Evolutionary conservation across 2,113 vertebrate genomes (phyloP).

Genomic region (Martes martes): DNA sequence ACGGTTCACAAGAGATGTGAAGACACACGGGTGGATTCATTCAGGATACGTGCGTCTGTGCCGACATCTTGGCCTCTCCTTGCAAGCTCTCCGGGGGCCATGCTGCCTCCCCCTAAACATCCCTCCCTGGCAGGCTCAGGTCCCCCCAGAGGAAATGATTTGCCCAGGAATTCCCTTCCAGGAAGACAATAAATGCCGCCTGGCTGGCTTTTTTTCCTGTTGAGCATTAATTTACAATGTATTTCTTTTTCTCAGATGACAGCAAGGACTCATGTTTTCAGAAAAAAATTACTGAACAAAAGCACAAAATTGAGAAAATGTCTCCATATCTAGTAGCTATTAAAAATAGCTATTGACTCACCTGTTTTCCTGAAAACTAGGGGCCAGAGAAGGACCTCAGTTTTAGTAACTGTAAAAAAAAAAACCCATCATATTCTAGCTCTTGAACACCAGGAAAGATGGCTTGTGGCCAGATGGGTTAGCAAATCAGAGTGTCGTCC

Average conservation of each 20-base stretch:
- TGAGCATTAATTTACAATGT: not conserved
- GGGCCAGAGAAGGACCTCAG: not conserved
- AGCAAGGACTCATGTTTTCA: not conserved
- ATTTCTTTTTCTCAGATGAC: not conserved
- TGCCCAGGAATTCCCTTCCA: not conserved
- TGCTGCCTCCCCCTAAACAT: not conserved
- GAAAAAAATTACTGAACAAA: not conserved
- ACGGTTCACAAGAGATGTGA: not conserved
- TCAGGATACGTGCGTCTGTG: not conserved
- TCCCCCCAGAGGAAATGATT: not conserved
- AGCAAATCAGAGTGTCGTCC: not conserved
- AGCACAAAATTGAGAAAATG: not conserved
- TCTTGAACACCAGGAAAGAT: not conserved
- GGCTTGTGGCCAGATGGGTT: not conserved
- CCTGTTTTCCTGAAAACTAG: not conserved
- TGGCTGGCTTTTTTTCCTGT: not conserved
- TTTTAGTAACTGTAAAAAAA: not conserved
- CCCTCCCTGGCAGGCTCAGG: not conserved
- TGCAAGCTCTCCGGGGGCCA: not conserved
- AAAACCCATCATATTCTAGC: not conserved
- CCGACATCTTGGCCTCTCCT: not conserved
- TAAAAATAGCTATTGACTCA: not conserved
- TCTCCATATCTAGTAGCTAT: not conserved
- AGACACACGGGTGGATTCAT: not conserved
- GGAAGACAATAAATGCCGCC: not conserved